Percentiles rank a stretch among this genome's conserved stretches.
phyloP scores from a whole-genome alignment of 2,888 invertebrate genomes.

The Hecatera dysodea region DNA sequence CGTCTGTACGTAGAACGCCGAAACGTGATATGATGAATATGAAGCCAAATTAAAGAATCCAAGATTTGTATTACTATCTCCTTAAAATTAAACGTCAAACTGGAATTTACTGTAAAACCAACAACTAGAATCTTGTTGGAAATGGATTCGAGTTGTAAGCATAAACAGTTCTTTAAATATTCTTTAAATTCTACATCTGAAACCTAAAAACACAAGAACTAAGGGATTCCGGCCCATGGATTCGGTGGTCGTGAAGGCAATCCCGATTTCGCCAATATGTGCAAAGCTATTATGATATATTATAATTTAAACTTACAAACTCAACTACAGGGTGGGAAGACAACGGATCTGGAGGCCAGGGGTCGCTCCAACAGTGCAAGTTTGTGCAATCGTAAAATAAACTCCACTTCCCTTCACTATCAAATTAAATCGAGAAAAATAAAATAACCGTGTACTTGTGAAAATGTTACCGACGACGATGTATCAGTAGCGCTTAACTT shows the following conservation, averaged over 20 bases:
- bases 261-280: constrained; percentile 29
- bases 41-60: not conserved
- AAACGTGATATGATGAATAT: not conserved
- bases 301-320: constrained; percentile 28
- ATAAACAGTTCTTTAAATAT: not conserved
- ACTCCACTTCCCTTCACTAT: not conserved
- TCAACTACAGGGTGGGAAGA: constrained; percentile 46
- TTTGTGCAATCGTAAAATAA: constrained; percentile 36
- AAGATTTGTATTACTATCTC: not conserved
- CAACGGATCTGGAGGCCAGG: constrained; percentile 50
- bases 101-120: no score
- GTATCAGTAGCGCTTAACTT: constrained; percentile 15
- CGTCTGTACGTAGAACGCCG: not conserved
- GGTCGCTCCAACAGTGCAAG: constrained; percentile 45
- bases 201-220: constrained; percentile 6
- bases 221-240: constrained; percentile 39
- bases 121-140: not conserved
- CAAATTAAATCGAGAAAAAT: constrained; percentile 18
- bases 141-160: not conserved
- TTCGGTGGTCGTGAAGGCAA: constrained; percentile 4
- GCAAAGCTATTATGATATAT: constrained; percentile 37
- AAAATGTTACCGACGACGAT: constrained; percentile 26
- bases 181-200: not conserved
- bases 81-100: no score
- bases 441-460: constrained; percentile 38